phyloP scores from a whole-genome alignment of 2,797 vertebrate species.

The Myiotriccus ornatus region DNA sequence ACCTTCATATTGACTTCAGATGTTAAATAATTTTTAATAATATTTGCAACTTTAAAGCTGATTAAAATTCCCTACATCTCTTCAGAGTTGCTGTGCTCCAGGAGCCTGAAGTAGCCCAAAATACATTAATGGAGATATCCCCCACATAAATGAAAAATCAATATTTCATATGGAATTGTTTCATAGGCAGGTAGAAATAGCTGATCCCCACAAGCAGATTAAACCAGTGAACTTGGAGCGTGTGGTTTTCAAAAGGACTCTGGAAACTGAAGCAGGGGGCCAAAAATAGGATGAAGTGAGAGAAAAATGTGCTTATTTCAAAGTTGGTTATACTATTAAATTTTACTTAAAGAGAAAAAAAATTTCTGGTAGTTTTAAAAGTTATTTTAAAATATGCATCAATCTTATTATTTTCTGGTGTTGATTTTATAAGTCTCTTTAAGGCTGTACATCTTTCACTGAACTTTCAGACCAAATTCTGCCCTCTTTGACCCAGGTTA shows the following conservation, averaged over 20 bases:
- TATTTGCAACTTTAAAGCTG: background rate
- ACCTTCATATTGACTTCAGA: background rate
- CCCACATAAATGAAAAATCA: background rate
- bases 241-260: background rate
- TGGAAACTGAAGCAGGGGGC: background rate
- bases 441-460: background rate
- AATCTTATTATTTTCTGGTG: background rate
- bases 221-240: background rate
- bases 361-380: background rate
- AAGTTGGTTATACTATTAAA: background rate
- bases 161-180: slow-evolving; percentile 3
- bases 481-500: background rate
- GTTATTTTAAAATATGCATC: background rate
- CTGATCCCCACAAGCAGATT: background rate
- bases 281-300: background rate
- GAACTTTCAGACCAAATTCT: background rate
- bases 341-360: background rate
- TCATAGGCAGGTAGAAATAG: slow-evolving; percentile 13
- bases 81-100: background rate
- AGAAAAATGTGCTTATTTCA: background rate
- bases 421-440: background rate
- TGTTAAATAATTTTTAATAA: background rate
- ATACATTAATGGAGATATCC: background rate
- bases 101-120: background rate
- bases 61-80: background rate